These are phyloP conservation scores for Cosmia trapezina DNA, from an alignment of 2,888 invertebrate species.

Conservation along the genomic window DNA sequence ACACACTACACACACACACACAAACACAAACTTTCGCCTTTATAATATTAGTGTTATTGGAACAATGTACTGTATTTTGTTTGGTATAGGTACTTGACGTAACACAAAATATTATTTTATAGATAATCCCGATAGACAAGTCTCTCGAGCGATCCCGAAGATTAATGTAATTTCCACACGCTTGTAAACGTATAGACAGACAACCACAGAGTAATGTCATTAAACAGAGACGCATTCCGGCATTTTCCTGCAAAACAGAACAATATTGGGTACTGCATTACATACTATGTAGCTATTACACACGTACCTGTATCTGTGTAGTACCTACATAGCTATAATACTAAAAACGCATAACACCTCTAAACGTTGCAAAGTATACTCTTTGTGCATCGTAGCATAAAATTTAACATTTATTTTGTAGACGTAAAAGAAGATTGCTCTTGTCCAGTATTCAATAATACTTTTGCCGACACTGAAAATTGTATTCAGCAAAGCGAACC, in stretches of 20 bases:
- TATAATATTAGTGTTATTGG: too few species aligned
- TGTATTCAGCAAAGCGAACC: constrained; percentile 22
- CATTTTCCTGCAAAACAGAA: constrained; percentile 9
- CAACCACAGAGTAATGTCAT: constrained; percentile 22
- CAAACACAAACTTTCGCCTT: too few species aligned
- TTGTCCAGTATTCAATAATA: constrained; percentile 25
- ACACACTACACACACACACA: too few species aligned
- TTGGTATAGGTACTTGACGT: background rate
- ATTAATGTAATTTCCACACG: constrained; percentile 20
- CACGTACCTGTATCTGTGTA: too few species aligned
- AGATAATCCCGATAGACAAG: background rate
- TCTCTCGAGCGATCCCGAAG: background rate
- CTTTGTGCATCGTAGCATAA: constrained; percentile 10
- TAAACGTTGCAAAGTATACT: background rate
- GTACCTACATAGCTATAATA: too few species aligned
- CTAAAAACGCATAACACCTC: too few species aligned
- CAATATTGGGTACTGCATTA: background rate
- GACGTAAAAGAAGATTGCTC: constrained; percentile 19
- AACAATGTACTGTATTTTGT: background rate
- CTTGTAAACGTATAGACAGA: constrained; percentile 15
- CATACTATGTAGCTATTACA: background rate
- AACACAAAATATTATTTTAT: constrained; percentile 8
- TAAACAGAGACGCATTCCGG: background rate
- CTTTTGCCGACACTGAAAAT: constrained; percentile 21
- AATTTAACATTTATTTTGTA: constrained; percentile 29